A percentile compares a stretch with the other conserved stretches of the same genome.
Evolutionary conservation across 2,113 vertebrate species (phyloP).

Genomic region (Pterophyllum scalare): DNA sequence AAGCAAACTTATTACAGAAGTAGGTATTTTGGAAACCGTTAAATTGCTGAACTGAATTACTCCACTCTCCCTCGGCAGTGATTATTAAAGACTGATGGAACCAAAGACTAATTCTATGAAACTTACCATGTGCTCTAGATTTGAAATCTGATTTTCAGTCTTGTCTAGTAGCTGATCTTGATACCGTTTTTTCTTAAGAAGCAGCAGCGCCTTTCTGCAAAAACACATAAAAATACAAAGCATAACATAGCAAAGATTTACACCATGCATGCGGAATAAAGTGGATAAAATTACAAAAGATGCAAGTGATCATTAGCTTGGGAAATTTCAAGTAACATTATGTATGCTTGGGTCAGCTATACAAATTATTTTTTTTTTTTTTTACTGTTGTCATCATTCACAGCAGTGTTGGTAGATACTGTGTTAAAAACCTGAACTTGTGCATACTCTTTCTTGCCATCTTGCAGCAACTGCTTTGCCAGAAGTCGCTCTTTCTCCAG

Average conservation of each 20-base stretch:
- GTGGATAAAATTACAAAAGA: background rate
- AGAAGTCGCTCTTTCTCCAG: conserved; percentile 87
- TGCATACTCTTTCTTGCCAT: conserved; percentile 91
- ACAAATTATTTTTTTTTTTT: background rate
- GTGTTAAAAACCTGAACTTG: background rate
- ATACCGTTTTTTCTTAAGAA: conserved; percentile 95
- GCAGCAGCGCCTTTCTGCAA: conserved; percentile 87
- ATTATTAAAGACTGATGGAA: background rate
- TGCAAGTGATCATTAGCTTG: background rate
- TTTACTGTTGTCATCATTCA: background rate
- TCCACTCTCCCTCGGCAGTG: background rate
- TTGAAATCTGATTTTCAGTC: conserved; percentile 92
- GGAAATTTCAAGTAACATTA: background rate
- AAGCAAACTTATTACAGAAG: background rate
- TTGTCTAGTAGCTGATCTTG: conserved; percentile 91
- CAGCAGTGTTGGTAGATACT: no score
- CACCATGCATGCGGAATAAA: background rate
- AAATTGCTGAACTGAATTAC: background rate
- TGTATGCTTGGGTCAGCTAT: background rate
- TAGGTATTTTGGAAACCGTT: background rate
- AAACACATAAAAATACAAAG: background rate
- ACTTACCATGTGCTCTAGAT: conserved; percentile 91
- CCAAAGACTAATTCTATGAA: background rate
- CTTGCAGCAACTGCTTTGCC: conserved; percentile 87
- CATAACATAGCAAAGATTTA: background rate